phyloP scores from a whole-genome alignment of 2,888 invertebrate genomes.

The Melieria crassipennis region DNA sequence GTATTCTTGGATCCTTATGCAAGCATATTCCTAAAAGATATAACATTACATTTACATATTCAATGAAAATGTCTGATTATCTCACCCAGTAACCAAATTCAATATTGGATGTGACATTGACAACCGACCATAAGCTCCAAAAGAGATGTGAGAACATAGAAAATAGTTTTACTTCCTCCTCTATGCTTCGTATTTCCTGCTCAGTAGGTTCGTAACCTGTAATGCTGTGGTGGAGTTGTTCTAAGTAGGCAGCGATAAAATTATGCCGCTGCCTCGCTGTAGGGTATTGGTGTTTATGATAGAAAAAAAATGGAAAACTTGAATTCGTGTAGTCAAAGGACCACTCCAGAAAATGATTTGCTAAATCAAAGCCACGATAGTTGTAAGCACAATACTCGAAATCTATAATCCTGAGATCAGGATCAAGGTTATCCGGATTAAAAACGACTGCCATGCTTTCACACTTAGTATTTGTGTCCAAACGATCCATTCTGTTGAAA shows the following conservation, averaged over 20 bases:
- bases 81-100: conserved; percentile 95
- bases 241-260: conserved; percentile 61
- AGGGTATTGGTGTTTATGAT: conserved; percentile 76
- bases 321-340: conserved; percentile 86
- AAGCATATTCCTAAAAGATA: neutral
- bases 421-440: conserved; percentile 54
- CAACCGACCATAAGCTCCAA: conserved; percentile 93
- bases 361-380: conserved; percentile 91
- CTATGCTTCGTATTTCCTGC: conserved; percentile 72
- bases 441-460: no score
- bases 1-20: conserved; percentile 60
- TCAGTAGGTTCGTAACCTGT: conserved; percentile 64
- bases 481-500: no score
- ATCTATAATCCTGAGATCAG: conserved; percentile 83
- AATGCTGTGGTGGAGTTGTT: conserved; percentile 54
- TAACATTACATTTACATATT: neutral
- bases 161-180: conserved; percentile 84
- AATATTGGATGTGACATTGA: conserved; percentile 88
- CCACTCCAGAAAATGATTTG: conserved; percentile 96
- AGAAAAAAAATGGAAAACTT: conserved; percentile 80
- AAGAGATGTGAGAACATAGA: conserved; percentile 89
- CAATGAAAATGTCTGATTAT: conserved; percentile 19
- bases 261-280: conserved; percentile 72
- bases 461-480: no score
- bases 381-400: conserved; percentile 97